phyloP scores from a whole-genome alignment of 2,888 invertebrate species.

The Seira ritae region DNA sequence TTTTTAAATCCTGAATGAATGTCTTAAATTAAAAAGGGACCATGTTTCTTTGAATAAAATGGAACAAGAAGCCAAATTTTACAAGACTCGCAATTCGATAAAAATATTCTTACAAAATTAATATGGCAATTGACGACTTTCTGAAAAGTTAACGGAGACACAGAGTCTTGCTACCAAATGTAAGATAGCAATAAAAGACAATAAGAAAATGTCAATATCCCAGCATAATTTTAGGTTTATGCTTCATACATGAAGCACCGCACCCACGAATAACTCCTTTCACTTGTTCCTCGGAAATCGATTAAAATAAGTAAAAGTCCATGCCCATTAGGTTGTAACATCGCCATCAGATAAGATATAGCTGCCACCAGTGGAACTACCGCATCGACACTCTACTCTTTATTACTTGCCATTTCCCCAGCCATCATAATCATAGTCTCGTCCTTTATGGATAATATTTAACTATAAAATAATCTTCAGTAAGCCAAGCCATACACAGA shows the following conservation, averaged over 20 bases:
- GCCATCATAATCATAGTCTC: slow-evolving; percentile 5
- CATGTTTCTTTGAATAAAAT: no score
- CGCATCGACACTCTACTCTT: slow-evolving; percentile 8
- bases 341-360: slow-evolving; percentile 36
- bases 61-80: no score
- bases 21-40: background rate
- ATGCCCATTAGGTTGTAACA: slow-evolving; percentile 11
- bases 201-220: background rate
- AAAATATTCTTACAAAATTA: no score
- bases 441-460: slow-evolving; percentile 4
- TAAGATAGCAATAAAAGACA: background rate
- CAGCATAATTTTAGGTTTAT: background rate
- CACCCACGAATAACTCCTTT: slow-evolving; percentile 45
- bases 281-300: slow-evolving; percentile 40
- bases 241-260: slow-evolving; percentile 17
- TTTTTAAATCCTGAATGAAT: background rate
- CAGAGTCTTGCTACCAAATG: background rate
- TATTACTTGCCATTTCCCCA: slow-evolving; percentile 5
- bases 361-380: background rate
- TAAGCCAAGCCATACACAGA: background rate
- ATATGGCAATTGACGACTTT: background rate
- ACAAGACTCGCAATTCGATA: no score
- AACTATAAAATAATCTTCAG: slow-evolving; percentile 6
- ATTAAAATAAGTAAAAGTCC: slow-evolving; percentile 33
- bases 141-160: background rate